Base-by-base conservation (phyloP, 2,888 invertebrate species). In the Oxyteleia sp. region DNA sequence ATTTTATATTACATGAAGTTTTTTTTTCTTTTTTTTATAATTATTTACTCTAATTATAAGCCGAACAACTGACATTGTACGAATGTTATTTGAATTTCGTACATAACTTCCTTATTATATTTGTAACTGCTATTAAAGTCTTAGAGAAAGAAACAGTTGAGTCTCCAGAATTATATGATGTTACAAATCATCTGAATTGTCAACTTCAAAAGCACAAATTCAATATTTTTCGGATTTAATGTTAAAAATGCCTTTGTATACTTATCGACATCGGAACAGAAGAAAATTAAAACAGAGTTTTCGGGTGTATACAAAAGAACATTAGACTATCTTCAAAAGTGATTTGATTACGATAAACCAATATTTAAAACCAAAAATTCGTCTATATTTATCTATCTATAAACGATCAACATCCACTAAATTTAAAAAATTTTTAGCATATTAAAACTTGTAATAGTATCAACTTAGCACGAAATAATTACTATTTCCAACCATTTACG, bases 41-140 rank as follows among this genome's bases (percentile, higher is more conserved):
- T n/a, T n/a, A n/a, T n/a, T n/a, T n/a, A n/a, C n/a, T n/a, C n/a
- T n/a, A n/a, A n/a, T n/a, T n/a, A n/a, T n/a, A n/a, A 43, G 29
- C 49, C n/a, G 32, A 43, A 53, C 11, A 41, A 10, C 20, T 63
- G 16, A 71, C 79, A 35, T 57, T 80, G n/a, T 51, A 57, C 32
- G 57, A 66, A 49, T 76, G 64, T 41, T 57, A 66, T 23, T 55
- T 45, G 13, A 20, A 51, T 41, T 61, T 59, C 20, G 23, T 55
- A 7, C 55, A 61, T 13, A 59, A 71, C 43, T 59, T 20, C 29
- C 32, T 71, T 8, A 29, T 47, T 8, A 43, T 71, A 29, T 59
- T 59, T 26, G 29, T 43, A 15, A 45, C 10, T 16, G 16, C 35
- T 4, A 59, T 71, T 32, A 35, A 71, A 38, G 7, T n/a, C 4